These are phyloP conservation scores for Vidua macroura DNA, from an alignment of 2,113 vertebrate genomes.

Conservation along the genomic window DNA sequence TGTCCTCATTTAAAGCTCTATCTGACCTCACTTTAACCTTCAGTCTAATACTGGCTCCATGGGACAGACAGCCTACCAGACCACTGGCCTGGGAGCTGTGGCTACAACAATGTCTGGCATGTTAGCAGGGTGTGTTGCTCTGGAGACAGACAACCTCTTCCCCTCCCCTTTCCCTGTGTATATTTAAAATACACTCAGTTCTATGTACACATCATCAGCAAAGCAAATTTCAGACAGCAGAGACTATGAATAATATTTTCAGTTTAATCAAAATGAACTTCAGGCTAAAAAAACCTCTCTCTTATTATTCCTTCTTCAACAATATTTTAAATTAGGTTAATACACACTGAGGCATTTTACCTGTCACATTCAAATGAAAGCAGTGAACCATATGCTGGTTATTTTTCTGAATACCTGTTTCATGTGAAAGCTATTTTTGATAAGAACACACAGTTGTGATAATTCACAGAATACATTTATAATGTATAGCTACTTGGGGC, in stretches of 20 bases:
- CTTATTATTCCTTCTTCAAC: background rate
- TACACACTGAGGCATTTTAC: background rate
- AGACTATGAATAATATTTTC: background rate
- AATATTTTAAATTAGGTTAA: constrained; percentile 18
- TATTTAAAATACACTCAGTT: background rate
- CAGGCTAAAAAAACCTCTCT: background rate
- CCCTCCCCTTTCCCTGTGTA: background rate
- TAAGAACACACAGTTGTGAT: background rate
- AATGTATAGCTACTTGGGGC: background rate
- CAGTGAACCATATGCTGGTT: background rate
- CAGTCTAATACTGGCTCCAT: background rate
- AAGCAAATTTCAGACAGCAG: background rate
- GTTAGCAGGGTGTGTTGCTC: background rate
- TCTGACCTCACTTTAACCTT: background rate
- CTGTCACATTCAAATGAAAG: background rate
- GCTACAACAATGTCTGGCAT: fast-evolving
- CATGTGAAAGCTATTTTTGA: background rate
- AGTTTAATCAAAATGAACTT: background rate
- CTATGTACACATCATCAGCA: background rate
- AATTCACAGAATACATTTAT: background rate
- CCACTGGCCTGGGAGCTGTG: background rate
- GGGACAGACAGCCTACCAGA: background rate
- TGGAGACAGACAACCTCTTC: background rate
- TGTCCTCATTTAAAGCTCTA: background rate
- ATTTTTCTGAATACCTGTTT: background rate